These are phyloP conservation scores for Drosophila simulans DNA, from an alignment of 1,140 invertebrate genomes.

Conservation along the genomic window DNA sequence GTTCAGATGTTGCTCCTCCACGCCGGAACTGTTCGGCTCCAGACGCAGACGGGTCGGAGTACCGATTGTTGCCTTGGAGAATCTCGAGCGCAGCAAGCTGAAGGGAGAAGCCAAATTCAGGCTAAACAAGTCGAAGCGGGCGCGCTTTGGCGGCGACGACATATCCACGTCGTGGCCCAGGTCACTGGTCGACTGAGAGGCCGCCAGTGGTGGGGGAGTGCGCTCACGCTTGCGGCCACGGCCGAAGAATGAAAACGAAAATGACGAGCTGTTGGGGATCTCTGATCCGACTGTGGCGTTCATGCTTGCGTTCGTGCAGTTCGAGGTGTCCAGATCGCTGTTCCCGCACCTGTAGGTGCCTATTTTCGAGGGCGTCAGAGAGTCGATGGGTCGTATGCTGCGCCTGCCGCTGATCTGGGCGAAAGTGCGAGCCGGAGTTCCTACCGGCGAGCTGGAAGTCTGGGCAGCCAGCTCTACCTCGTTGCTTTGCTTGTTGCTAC, in stretches of 20 bases:
- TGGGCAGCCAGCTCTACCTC: constrained; percentile 61
- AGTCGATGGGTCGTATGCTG: constrained; percentile 58
- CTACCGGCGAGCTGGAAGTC: constrained; percentile 45
- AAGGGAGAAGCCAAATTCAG: constrained; percentile 72
- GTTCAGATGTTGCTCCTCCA: constrained; percentile 56
- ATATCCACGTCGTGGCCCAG: constrained; percentile 68
- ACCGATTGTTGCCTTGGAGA: constrained; percentile 65
- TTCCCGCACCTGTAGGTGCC: constrained; percentile 64
- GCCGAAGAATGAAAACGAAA: constrained; percentile 75
- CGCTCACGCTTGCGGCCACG: constrained; percentile 76
- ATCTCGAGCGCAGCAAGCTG: constrained; percentile 65
- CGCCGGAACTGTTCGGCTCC: constrained; percentile 64
- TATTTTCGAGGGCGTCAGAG: constrained; percentile 68
- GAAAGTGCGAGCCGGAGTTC: constrained; percentile 52
- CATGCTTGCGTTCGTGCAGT: constrained; percentile 72
- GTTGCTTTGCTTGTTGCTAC: constrained; percentile 50
- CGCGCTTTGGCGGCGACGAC: constrained; percentile 77
- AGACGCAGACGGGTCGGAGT: constrained; percentile 53
- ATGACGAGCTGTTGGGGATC: constrained; percentile 73
- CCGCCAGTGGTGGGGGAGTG: constrained; percentile 59
- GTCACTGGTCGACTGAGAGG: constrained; percentile 67
- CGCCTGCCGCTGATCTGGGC: constrained; percentile 75
- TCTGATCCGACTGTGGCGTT: constrained; percentile 82
- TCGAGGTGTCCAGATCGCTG: constrained; percentile 70
- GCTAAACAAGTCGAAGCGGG: constrained; percentile 74